Conservation (phyloP, 2,888 invertebrate genomes). For the Thereva nobilitata region DNA sequence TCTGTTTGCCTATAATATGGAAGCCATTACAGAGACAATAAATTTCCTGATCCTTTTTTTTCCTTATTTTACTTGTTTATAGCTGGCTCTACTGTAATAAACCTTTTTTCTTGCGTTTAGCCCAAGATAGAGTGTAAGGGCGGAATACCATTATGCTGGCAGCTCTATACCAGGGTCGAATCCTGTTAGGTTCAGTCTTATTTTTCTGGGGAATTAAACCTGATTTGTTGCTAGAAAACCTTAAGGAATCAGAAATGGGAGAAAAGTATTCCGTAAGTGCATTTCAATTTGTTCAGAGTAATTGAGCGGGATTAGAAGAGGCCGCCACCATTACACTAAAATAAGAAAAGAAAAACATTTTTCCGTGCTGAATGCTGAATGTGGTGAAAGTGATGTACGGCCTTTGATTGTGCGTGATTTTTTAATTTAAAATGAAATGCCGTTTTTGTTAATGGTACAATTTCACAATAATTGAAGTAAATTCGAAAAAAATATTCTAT, state of each 20-base stretch:
- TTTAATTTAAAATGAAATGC: too few species aligned
- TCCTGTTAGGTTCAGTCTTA: slow-evolving; percentile 20
- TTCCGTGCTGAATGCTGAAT: too few species aligned
- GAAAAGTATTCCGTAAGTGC: slow-evolving; percentile 16
- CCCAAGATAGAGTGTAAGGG: slow-evolving; percentile 30
- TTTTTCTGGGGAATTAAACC: slow-evolving; percentile 30
- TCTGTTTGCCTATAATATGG: slow-evolving; percentile 27
- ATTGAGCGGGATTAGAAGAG: background rate
- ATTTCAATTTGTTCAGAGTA: slow-evolving; percentile 28
- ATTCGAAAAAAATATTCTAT: too few species aligned
- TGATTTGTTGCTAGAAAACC: slow-evolving; percentile 22
- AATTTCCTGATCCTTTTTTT: slow-evolving; percentile 32
- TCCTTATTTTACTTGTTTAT: slow-evolving; percentile 30
- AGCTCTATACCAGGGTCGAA: slow-evolving; percentile 5
- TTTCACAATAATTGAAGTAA: too few species aligned
- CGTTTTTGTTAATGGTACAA: too few species aligned
- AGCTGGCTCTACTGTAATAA: slow-evolving; percentile 22
- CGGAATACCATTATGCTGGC: slow-evolving; percentile 26
- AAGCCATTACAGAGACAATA: slow-evolving; percentile 35
- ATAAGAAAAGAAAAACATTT: too few species aligned
- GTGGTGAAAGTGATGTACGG: too few species aligned
- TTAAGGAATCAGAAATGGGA: background rate
- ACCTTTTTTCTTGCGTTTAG: slow-evolving; percentile 27
- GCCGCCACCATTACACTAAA: too few species aligned
- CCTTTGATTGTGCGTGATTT: too few species aligned